These are phyloP conservation scores for Columba livia DNA, from an alignment of 2,113 vertebrate genomes.

Conservation along the genomic window DNA sequence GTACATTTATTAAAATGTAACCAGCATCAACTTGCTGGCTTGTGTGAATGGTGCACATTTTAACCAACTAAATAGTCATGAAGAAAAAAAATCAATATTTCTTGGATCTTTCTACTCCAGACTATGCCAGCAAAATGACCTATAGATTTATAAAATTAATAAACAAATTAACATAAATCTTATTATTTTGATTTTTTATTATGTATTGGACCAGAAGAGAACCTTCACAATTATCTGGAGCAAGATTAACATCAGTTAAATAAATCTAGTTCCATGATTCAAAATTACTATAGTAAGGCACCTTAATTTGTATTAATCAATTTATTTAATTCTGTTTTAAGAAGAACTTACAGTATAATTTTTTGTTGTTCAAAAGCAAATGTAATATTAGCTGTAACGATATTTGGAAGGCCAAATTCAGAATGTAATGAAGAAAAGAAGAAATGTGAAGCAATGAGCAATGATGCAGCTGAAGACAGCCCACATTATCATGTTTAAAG, in stretches of 20 bases:
- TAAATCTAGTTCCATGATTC: neutral
- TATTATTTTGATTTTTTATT: constrained; percentile 46
- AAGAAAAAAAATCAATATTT: constrained; percentile 74
- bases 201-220: neutral
- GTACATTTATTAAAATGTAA: constrained; percentile 81
- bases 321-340: neutral
- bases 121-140: constrained; percentile 60
- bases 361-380: neutral
- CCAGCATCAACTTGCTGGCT: constrained; percentile 67
- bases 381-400: neutral
- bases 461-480: neutral
- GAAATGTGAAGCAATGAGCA: neutral
- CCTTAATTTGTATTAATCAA: neutral
- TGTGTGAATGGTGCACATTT: constrained; percentile 58
- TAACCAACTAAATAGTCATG: constrained; percentile 76
- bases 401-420: neutral
- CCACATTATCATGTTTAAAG: neutral
- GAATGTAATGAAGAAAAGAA: neutral
- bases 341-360: accelerated
- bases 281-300: neutral
- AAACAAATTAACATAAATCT: constrained; percentile 69
- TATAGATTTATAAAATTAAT: constrained; percentile 69
- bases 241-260: neutral
- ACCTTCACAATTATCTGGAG: neutral
- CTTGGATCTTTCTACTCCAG: constrained; percentile 65